Conservation (phyloP, 37 sponge, comb jelly and placozoan species). For the Ephydatia muelleri region DNA sequence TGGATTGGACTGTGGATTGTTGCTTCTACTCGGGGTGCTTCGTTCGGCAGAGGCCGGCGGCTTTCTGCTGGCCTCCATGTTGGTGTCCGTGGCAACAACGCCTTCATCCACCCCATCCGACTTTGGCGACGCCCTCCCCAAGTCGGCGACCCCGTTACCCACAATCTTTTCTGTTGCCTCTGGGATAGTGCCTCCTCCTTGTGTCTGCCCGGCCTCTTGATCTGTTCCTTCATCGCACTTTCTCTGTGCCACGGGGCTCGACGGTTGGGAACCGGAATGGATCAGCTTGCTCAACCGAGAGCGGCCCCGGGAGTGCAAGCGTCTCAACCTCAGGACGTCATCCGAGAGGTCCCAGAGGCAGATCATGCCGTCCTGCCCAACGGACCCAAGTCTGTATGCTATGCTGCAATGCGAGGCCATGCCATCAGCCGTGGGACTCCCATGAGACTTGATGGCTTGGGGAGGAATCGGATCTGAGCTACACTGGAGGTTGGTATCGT, state of each 20-base stretch:
- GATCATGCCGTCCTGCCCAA: constrained; percentile 91
- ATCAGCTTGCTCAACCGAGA: constrained; percentile 8
- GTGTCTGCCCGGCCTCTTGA: neutral
- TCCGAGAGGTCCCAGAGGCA: constrained; percentile 94
- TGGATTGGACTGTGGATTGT: neutral
- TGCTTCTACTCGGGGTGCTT: neutral
- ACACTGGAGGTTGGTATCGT: neutral
- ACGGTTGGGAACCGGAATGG: neutral
- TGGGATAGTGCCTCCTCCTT: neutral
- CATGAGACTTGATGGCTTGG: neutral
- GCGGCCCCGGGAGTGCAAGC: constrained; percentile 26
- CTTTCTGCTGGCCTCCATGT: neutral
- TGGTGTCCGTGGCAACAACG: neutral
- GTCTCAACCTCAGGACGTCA: constrained; percentile 55
- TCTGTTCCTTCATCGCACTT: neutral
- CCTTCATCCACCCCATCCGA: neutral
- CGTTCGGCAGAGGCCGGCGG: neutral
- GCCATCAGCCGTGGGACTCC: neutral
- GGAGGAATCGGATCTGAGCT: neutral
- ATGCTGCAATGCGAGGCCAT: neutral
- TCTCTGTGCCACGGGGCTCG: neutral
- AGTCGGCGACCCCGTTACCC: neutral
- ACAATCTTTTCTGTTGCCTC: neutral
- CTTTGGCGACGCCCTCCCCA: neutral
- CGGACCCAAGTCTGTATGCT: constrained; percentile 86